Conservation (phyloP, 2,797 vertebrate species). For the Hippopotamyrus pictus region DNA sequence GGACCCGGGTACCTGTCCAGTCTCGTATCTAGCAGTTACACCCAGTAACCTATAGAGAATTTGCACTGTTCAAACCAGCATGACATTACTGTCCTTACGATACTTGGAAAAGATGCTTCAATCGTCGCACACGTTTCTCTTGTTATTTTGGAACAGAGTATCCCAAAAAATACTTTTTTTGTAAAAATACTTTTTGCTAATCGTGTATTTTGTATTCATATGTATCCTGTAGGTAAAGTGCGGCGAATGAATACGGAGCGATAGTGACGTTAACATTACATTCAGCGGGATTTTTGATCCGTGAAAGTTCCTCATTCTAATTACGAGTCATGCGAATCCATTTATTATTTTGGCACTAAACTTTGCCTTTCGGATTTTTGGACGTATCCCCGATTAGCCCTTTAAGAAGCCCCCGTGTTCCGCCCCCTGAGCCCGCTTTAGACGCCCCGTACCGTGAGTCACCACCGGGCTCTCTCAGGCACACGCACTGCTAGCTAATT, state of each 20-base stretch:
- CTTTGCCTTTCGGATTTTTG: not conserved
- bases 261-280: not conserved
- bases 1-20: conserved; percentile 11
- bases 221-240: not conserved
- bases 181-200: not conserved
- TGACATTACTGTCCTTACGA: not conserved
- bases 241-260: not conserved
- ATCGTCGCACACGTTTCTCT: not conserved
- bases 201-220: not conserved
- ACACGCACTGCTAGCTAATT: not conserved
- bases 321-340: not conserved
- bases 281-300: not conserved
- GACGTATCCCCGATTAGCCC: not conserved
- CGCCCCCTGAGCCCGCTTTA: not conserved
- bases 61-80: not conserved
- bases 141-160: not conserved
- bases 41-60: not conserved
- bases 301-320: not conserved
- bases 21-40: not conserved
- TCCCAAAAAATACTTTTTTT: not conserved
- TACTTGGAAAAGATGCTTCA: not conserved
- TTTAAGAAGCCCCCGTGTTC: not conserved
- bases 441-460: conserved; percentile 12
- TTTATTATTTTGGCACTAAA: not conserved
- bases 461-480: not conserved